A percentile compares a stretch with the other conserved stretches of the same genome.
These are phyloP conservation scores for Phytoseiulus persimilis DNA, from an alignment of 2,888 invertebrate genomes.

Conservation along the genomic window DNA sequence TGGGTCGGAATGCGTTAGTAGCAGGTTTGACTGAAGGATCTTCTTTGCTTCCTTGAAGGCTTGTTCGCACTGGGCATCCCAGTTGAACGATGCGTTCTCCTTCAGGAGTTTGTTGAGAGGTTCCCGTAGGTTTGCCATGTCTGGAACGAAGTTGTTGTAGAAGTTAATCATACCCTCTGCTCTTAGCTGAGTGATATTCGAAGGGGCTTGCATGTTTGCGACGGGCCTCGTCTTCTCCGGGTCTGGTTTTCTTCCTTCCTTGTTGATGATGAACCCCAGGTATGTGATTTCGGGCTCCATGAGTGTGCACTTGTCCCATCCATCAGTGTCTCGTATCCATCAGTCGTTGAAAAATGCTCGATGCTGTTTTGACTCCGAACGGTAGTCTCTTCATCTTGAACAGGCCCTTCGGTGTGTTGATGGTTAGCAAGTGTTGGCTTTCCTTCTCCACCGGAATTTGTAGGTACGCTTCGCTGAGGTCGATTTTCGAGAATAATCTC, in stretches of 20 bases:
- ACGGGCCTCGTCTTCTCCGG: conserved; percentile 46
- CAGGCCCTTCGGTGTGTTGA: conserved; percentile 14
- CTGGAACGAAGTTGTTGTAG: conserved; percentile 46
- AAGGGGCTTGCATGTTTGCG: conserved; percentile 45
- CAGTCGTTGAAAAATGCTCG: conserved; percentile 48
- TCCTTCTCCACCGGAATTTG: conserved; percentile 23
- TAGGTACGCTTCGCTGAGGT: conserved; percentile 32
- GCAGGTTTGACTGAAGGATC: conserved; percentile 44
- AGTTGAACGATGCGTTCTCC: not conserved
- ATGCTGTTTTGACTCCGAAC: conserved; percentile 47
- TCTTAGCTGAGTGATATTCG: conserved; percentile 45
- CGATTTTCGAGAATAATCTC: conserved; percentile 40
- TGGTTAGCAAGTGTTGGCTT: not conserved
- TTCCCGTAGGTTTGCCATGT: conserved; percentile 43
- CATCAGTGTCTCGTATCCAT: conserved; percentile 49
- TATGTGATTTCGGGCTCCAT: not conserved
- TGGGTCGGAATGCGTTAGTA: conserved; percentile 48
- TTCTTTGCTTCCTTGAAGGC: conserved; percentile 46
- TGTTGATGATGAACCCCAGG: not conserved
- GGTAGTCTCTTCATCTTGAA: conserved; percentile 41
- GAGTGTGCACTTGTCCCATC: not conserved
- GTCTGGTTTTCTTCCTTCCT: conserved; percentile 40
- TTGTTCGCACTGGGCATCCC: conserved; percentile 41
- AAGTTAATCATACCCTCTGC: conserved; percentile 47
- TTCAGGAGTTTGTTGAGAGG: conserved; percentile 45